Base-by-base conservation (phyloP, 2,888 invertebrate genomes). In the Drosophila macrospina region DNA sequence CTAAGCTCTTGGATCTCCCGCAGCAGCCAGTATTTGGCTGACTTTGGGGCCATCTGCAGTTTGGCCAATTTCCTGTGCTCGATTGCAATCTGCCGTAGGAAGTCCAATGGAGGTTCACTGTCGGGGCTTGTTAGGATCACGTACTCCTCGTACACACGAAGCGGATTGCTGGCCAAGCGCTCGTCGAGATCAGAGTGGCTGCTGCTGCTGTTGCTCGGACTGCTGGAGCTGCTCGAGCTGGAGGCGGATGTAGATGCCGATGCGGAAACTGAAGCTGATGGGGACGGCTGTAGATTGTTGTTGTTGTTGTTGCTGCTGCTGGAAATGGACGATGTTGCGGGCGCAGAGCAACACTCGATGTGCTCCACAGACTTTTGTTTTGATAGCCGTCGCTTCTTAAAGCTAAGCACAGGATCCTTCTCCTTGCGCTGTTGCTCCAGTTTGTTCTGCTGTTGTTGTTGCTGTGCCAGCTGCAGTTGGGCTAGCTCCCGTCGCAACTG, bases 21-120 rank as follows among this genome's bases (percentile, higher is more conserved):
- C 48, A 98, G 92, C 39, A 97, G 92, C 94, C 96, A 95, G 92
- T 97, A 97, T 89, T 97, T 96, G 2, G 97, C 97, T 39, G 96
- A 95, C n/a, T 95, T 94, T 7, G 94, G 92, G 66, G 95, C 94
- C 95, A 96, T 96, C 11, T 94, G 86, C 39, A 91, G 62, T 61
- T 89, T 93, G 89, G 93, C 86, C 51, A 93, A 79, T 59, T 92
- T 92, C 50, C 90, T 88, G 69, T 92, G 92, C 66, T 92, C 92
- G 26, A 69, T 57, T 37, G 92, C 92, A 20, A 92, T 91, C 77
- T 90, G 85, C 7, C 88, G 86, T 13, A 92, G 83, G 65, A 90
- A 92, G 28, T 91, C 90, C 20, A 85, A 81, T 0, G 92, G 92
- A 5, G 90, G 83, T 24, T 90, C 74, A 5, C 60, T 63, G 34